These are phyloP conservation scores for Junonia oenone DNA, from an alignment of 2,888 invertebrate genomes.

Conservation along the genomic window DNA sequence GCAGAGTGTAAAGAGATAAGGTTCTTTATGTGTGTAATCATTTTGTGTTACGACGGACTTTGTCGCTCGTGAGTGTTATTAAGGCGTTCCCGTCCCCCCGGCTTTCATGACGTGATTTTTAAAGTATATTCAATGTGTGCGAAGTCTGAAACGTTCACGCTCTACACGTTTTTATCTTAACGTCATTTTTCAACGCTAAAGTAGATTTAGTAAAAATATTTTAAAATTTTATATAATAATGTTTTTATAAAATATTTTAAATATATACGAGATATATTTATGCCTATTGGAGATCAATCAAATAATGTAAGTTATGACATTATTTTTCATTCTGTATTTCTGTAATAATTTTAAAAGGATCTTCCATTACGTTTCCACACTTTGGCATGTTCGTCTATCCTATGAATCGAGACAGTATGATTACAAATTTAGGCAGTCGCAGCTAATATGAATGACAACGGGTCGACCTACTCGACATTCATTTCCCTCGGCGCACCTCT, in stretches of 20 bases:
- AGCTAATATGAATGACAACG: constrained; percentile 80
- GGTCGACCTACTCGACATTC: constrained; percentile 75
- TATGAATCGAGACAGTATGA: constrained; percentile 67
- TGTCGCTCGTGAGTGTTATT: constrained; percentile 62
- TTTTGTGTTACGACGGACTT: constrained; percentile 66
- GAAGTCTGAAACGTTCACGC: constrained; percentile 9
- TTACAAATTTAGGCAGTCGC: constrained; percentile 76
- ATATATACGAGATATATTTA: background rate
- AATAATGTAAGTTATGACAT: too few species aligned
- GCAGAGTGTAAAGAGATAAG: constrained; percentile 72
- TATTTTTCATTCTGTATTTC: background rate
- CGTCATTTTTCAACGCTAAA: background rate
- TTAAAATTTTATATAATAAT: background rate
- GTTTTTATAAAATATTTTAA: background rate
- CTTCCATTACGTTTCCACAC: background rate
- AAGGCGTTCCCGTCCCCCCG: constrained; percentile 46
- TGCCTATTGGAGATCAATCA: background rate
- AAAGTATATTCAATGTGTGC: constrained; percentile 40
- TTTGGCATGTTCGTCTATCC: constrained; percentile 44
- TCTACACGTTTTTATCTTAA: background rate
- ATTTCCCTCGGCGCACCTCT: constrained; percentile 77
- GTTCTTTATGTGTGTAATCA: constrained; percentile 75
- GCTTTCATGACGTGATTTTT: constrained; percentile 47
- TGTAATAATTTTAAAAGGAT: background rate
- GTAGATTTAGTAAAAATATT: background rate